phyloP scores from a whole-genome alignment of 2,113 vertebrate species.

The Grantiella picta region DNA sequence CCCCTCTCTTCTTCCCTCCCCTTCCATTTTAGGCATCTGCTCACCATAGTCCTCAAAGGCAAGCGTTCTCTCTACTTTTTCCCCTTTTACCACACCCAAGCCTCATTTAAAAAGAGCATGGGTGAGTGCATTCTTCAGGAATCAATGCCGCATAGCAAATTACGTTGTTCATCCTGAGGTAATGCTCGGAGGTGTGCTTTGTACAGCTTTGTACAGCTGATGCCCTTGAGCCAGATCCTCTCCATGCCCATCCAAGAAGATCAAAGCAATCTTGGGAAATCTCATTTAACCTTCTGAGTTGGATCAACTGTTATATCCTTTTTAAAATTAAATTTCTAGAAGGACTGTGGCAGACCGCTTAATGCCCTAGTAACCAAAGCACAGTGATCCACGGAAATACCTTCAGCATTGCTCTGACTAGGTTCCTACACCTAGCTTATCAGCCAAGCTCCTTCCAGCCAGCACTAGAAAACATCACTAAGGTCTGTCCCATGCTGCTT shows the following conservation, averaged over 20 bases:
- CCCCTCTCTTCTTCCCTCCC: not conserved
- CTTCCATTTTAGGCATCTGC: not conserved
- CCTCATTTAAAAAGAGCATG: not conserved
- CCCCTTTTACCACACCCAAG: not conserved
- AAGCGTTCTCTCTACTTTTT: not conserved
- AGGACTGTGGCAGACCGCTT: not conserved
- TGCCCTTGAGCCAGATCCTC: not conserved
- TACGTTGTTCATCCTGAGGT: not conserved
- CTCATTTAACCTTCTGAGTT: not conserved
- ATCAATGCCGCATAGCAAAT: not conserved
- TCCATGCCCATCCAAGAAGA: not conserved
- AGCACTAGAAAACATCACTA: not conserved
- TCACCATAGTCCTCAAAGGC: not conserved
- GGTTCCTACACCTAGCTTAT: not conserved
- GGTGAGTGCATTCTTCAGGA: not conserved
- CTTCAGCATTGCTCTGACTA: not conserved
- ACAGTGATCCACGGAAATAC: not conserved
- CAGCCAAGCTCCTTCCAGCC: not conserved
- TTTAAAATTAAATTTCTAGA: not conserved
- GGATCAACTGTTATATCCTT: not conserved
- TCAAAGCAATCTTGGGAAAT: not conserved
- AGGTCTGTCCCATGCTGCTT: not conserved
- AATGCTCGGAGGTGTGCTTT: not conserved
- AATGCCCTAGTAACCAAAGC: not conserved
- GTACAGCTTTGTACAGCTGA: not conserved